Percentiles rank a stretch among this genome's conserved stretches.
phyloP scores from a whole-genome alignment of 2,113 vertebrate genomes.

The Brienomyrus longianalis region DNA sequence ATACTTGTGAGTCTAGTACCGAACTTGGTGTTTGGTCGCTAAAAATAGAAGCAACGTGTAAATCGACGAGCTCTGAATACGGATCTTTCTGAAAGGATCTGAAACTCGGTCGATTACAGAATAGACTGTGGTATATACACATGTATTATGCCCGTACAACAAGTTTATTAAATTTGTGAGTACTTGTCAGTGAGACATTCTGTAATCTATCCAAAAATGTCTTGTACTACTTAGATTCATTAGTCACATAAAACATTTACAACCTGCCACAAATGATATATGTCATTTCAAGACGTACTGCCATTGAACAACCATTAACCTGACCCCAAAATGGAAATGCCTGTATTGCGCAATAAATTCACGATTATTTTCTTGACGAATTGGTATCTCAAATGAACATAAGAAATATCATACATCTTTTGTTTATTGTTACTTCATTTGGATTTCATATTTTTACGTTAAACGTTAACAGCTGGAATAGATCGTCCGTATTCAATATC shows the following conservation, averaged over 20 bases:
- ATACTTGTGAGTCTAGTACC: slow-evolving; percentile 9
- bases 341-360: neutral
- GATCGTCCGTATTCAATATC: neutral
- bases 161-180: neutral
- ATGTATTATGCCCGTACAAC: neutral
- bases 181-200: neutral
- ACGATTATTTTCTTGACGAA: neutral
- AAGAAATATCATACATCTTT: neutral
- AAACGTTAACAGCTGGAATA: neutral
- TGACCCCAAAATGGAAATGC: neutral
- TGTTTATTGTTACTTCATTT: neutral
- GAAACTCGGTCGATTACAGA: neutral
- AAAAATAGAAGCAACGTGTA: slow-evolving; percentile 38
- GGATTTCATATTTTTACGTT: neutral
- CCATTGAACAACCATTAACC: neutral
- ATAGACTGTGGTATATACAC: neutral
- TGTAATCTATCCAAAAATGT: neutral
- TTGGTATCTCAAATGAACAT: neutral
- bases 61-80: neutral
- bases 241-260: neutral
- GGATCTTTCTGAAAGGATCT: neutral
- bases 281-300: neutral
- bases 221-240: neutral
- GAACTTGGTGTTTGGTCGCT: slow-evolving; percentile 43
- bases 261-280: too few relatives aligned